Base-by-base conservation (phyloP, 2,797 vertebrate genomes). In the Cyprinodon diabolis region DNA sequence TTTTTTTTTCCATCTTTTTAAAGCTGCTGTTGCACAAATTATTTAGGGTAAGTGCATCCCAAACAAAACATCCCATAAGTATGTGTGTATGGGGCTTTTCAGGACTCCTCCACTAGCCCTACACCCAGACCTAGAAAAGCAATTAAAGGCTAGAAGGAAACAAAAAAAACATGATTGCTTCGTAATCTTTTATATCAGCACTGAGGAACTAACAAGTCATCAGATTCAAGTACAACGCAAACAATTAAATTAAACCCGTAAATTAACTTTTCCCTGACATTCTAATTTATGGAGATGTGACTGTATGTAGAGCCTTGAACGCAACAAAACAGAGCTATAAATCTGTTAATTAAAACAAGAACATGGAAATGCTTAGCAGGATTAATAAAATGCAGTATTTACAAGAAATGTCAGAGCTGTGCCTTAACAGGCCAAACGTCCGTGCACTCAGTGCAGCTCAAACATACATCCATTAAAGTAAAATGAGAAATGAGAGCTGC, bases 341-440 rank as follows among this genome's bases (percentile, higher is more conserved):
- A 43, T 47, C n/a, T 58, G 68, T 82, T 77, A 48, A 77, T 81
- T 85, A 78, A 74, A 86, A 72, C 25, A 40, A 74, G 30, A 77
- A 68, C 67, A 74, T 68, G 15, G 55, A 79, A 85, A 85, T 58
- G 37, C 80, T 87, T 78, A 67, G 72, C 52, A 67, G 77, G 78
- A 87, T 84, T 87, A 86, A 87, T 87, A 78, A 85, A 82, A 72
- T 68, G 68, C 52, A 83, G 66, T 47, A 67, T 69, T 74, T 75
- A 79, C 60, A 51, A 71, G 72, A 65, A 72, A 70, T 54, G 67
- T 23, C 3, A 30, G 80, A 83, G 77, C 83, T 55, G 72, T 77
- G 73, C 69, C 49, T 35, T 70, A 21, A 56, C 60, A 72, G 66
- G n/a, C 60, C 71, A 37, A 73, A 77, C 30, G 76, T 56, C 72